phyloP scores from a whole-genome alignment of 2,888 invertebrate species.

The Harpalus rubripes region DNA sequence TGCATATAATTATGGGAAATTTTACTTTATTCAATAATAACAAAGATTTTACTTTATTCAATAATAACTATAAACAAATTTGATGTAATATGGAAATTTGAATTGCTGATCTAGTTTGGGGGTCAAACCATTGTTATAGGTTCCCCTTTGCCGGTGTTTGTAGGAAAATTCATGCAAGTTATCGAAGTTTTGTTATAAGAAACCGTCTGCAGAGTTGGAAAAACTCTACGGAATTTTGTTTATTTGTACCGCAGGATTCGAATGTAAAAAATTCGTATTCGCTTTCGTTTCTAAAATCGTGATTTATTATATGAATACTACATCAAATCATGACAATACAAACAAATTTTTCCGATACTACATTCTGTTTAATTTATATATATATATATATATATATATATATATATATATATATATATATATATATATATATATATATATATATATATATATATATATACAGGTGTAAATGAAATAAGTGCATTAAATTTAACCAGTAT shows the following conservation, averaged over 20 bases:
- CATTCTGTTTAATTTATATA: no score
- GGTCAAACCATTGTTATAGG: constrained; percentile 5
- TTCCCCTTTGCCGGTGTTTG: not conserved
- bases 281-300: constrained; percentile 1
- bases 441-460: no score
- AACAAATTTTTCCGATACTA: no score
- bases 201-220: constrained; percentile 41
- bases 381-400: no score
- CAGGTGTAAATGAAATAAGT: no score
- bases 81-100: not conserved
- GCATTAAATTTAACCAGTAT: no score
- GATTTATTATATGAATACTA: not conserved
- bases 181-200: constrained; percentile 53
- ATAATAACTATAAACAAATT: not conserved
- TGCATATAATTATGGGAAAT: not conserved
- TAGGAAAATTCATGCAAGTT: constrained; percentile 32
- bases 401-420: no score
- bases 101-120: constrained; percentile 4
- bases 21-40: no score
- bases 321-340: not conserved
- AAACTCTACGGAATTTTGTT: constrained; percentile 1
- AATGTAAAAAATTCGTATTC: not conserved
- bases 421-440: no score
- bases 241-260: constrained; percentile 15
- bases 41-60: not conserved